A percentile compares a stretch with the other conserved stretches of the same genome.
Conservation (phyloP, 2,888 invertebrate species). For the Pammene fasciana region DNA sequence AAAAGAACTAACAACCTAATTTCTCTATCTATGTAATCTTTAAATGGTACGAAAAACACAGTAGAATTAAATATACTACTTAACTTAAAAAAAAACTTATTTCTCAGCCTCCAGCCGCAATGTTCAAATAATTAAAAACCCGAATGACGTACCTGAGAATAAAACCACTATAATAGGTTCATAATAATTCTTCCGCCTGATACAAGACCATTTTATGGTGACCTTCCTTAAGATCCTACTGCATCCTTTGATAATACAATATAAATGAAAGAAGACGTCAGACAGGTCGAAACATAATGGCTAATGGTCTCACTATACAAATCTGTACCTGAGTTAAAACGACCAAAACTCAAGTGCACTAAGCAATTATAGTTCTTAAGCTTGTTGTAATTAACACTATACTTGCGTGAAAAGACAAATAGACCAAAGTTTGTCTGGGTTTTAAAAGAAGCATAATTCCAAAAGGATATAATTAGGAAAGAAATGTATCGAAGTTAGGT, state of each 20-base stretch:
- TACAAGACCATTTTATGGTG: slow-evolving; percentile 45
- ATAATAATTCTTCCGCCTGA: slow-evolving; percentile 34
- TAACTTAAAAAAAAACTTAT: neutral
- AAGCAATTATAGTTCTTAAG: slow-evolving; percentile 2
- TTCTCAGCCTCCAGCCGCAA: neutral
- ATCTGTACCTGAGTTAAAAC: neutral
- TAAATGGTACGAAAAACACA: too few relatives aligned
- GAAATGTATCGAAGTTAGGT: neutral
- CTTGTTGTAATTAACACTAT: neutral
- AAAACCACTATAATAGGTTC: slow-evolving; percentile 40
- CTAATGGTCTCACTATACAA: slow-evolving; percentile 34
- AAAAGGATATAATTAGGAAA: neutral
- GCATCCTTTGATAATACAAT: slow-evolving; percentile 20
- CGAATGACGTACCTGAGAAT: slow-evolving; percentile 36
- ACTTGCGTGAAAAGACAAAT: slow-evolving; percentile 6
- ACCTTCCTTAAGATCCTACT: slow-evolving; percentile 43
- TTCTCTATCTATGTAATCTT: too few relatives aligned
- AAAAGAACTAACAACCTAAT: too few relatives aligned
- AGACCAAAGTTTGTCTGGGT: slow-evolving; percentile 3
- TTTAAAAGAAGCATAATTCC: neutral
- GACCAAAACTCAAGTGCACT: neutral
- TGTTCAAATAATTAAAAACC: neutral
- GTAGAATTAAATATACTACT: neutral
- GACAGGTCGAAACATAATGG: slow-evolving; percentile 40
- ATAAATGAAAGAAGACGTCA: neutral